A percentile compares a stretch with the other conserved stretches of the same genome.
These are phyloP conservation scores for Horisme vitalbata DNA, from an alignment of 2,888 invertebrate species.

Conservation along the genomic window DNA sequence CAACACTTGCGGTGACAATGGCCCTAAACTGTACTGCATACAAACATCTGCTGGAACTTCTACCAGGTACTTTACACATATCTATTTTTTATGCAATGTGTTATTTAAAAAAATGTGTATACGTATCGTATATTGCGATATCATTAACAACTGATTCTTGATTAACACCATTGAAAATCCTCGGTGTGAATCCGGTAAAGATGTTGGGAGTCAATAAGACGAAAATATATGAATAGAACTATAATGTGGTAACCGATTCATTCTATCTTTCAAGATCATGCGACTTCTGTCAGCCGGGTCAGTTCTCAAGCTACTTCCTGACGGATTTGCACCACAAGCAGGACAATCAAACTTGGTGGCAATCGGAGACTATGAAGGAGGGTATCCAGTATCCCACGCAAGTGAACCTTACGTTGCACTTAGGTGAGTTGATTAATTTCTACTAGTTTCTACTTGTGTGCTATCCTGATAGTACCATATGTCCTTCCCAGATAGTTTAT, in stretches of 20 bases:
- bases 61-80: constrained; percentile 79
- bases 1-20: constrained; percentile 96
- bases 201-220: no score
- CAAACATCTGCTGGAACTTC: constrained; percentile 91
- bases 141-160: no score
- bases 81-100: no score
- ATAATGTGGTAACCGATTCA: no score
- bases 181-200: no score
- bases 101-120: no score
- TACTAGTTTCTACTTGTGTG: not conserved
- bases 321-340: constrained; percentile 97
- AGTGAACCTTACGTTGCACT: constrained; percentile 95
- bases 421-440: constrained; percentile 86
- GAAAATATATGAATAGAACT: no score
- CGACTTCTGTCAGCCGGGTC: constrained; percentile 87
- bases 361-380: constrained; percentile 98
- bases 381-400: constrained; percentile 94
- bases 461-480: no score
- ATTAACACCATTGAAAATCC: no score
- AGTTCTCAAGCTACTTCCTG: constrained; percentile 84
- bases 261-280: constrained; percentile 85
- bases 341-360: constrained; percentile 97
- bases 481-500: no score
- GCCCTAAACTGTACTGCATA: constrained; percentile 92
- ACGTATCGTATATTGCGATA: no score